Evolutionary conservation across 30 jellyfish, hydroid and myxozoan species (phyloP), one percentile per base, ranked within the genome.

Genomic region (Clytia hemisphaerica): DNA sequence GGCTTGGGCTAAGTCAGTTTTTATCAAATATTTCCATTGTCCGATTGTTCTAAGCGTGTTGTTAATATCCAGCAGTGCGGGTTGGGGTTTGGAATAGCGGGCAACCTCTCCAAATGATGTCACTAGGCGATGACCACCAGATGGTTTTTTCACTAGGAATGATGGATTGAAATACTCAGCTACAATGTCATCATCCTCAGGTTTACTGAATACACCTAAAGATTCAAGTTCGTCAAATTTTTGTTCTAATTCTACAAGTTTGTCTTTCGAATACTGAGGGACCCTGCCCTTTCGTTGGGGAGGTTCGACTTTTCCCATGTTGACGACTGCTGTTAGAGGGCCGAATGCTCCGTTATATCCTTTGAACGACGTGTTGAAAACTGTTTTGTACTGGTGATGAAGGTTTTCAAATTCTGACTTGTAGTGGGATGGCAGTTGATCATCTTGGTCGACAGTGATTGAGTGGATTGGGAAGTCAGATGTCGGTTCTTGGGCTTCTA

Each of bases 211-310:
- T 15, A 73, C 83, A 27, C 80, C 79, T 9, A 54, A 48, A 6
- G 19, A n/a, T 45, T 73, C 86, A 7, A 58, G 37, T 21, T 63
- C 71, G 33, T 73, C 80, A 73, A 73, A 73, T 35, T 73, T 58
- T 15, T 45, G 51, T 29, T 58, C 71, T 26, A 73, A 9, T 21
- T 73, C 86, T n/a, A 29, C 37, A 18, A 73, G 86, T 44, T 30
- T 38, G 27, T 58, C 29, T 58, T 58, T 26, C 15, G 76, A 28
- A 51, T 72, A 72, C 34, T 51, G 84, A 14, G 82, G 86, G 2
- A 60, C 25, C 5, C 86, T 3, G 22, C 86, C 86, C 55, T 58
- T 73, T 14, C 71, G 76, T 29, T 42, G 12, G n/a, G 53, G 15
- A 42, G n/a, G 53, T 42, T 42, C 53, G 12, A 42, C 53, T 9